Evolutionary conservation across 2,888 invertebrate species (phyloP), one percentile per base, ranked within the genome.

Genomic region (Anoncus sp.): DNA sequence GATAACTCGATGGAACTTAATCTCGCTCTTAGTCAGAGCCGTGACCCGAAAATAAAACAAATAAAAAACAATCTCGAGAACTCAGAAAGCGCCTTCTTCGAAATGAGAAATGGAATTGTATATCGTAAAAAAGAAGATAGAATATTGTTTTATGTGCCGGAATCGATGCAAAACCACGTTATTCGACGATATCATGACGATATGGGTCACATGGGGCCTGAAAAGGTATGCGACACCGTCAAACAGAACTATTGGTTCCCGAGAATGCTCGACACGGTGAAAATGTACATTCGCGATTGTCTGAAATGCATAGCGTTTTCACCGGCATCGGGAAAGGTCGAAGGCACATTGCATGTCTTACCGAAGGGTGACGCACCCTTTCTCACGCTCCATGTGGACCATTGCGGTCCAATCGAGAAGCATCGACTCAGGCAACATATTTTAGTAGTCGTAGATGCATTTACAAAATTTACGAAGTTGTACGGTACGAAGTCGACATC

Each of bases 391-490:
- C 82, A 82, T 16, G 71, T 82, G 2, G 81, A 83, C 6, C 77
- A 80, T 47, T 71, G 62, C 40, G 69, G 69, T 18, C 75, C 57
- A 63, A 84, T 89, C 14, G 74, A 83, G 12, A 76, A 79, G 5
- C 24, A 80, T 12, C 81, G 84, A 47, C 66, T 84, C 6, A 87
- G 87, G 65, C 79, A 81, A 70, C 78, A 85, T 45, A 77, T 88
- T 6, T 78, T 88, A 10, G 81, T 81, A 38, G 70, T 87, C 2
- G 70, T 86, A 22, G 85, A 88, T 57, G 77, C 71, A 1, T 87
- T 87, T 51, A 82, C 85, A 0, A 88, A 87, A 72, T 86, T 81
- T 38, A 62, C 78, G 7, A 82, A 80, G 35, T 51, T 87, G n/a
- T 84, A 84, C 45, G 55, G 85, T 0, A 79, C 74, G 9, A 80